Evolutionary conservation across 2,797 vertebrate genomes (phyloP).

Genomic region (Tragopan temminckii): DNA sequence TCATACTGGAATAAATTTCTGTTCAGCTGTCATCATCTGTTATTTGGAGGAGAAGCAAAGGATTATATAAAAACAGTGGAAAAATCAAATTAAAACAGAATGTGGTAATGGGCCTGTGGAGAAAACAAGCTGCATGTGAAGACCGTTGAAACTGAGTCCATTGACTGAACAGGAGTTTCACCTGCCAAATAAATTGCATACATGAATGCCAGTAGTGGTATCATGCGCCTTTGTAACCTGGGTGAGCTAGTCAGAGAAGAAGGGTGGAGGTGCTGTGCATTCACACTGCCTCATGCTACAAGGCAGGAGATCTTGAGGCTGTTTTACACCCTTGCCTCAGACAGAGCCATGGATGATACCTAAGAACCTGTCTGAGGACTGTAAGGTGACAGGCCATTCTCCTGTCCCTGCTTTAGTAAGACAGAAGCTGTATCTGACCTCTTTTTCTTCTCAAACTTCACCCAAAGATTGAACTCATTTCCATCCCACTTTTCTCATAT

Average conservation of each 20-base stretch:
- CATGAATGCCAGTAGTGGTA: background rate
- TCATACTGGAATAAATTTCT: background rate
- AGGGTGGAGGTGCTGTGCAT: background rate
- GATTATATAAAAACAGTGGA: background rate
- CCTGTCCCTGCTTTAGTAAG: background rate
- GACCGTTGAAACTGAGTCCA: background rate
- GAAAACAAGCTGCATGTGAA: background rate
- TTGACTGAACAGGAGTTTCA: background rate
- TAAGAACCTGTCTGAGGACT: background rate
- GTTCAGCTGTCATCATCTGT: slow-evolving; percentile 3
- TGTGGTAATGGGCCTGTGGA: background rate
- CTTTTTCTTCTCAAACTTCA: background rate
- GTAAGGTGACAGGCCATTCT: background rate
- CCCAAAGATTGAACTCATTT: slow-evolving; percentile 1
- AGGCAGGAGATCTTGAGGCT: background rate
- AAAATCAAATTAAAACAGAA: background rate
- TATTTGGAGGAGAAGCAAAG: background rate
- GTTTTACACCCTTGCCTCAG: background rate
- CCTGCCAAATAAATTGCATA: background rate
- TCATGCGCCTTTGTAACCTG: background rate
- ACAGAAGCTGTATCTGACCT: background rate
- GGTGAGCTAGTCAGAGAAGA: background rate
- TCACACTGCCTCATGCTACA: background rate
- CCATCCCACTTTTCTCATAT: slow-evolving; percentile 1
- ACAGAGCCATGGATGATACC: background rate